These are phyloP conservation scores for Mermis nigrescens DNA, from an alignment of 2,888 invertebrate species.

Conservation along the genomic window DNA sequence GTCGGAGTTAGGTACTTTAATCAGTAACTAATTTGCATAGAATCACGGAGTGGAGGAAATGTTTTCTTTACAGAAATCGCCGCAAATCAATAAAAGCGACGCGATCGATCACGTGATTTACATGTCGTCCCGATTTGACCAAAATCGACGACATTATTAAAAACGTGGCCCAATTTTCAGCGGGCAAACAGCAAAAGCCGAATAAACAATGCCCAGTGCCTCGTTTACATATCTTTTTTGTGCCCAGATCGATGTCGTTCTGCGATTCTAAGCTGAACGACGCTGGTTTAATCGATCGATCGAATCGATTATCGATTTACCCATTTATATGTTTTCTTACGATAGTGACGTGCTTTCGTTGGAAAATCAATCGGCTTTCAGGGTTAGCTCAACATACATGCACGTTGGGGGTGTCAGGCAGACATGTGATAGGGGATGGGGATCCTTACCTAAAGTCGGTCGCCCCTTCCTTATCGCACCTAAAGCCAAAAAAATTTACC, in stretches of 20 bases:
- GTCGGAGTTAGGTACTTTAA: too few species aligned
- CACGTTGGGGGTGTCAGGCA: too few species aligned
- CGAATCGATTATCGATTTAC: conserved; percentile 7
- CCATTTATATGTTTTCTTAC: conserved; percentile 4
- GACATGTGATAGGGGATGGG: too few species aligned
- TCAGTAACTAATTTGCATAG: too few species aligned
- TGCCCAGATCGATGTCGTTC: conserved; percentile 1
- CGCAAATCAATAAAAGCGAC: background rate
- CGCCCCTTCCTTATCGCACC: too few species aligned
- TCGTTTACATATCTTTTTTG: conserved; percentile 8
- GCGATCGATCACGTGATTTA: conserved; percentile 6
- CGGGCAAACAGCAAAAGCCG: too few species aligned
- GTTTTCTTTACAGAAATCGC: conserved; percentile 3
- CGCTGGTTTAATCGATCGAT: background rate
- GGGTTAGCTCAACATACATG: too few species aligned
- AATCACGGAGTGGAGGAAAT: conserved; percentile 7
- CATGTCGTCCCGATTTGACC: background rate
- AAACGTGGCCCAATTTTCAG: background rate
- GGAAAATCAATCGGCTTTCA: conserved; percentile 4
- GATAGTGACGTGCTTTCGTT: conserved; percentile 9
- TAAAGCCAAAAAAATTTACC: too few species aligned
- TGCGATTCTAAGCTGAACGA: conserved; percentile 10
- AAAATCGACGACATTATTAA: background rate
- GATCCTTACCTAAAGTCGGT: too few species aligned
- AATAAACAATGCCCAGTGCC: background rate